A percentile compares a stretch with the other conserved stretches of the same genome.
phyloP scores from a whole-genome alignment of 1,140 invertebrate genomes.

The Hycleus cichorii region DNA sequence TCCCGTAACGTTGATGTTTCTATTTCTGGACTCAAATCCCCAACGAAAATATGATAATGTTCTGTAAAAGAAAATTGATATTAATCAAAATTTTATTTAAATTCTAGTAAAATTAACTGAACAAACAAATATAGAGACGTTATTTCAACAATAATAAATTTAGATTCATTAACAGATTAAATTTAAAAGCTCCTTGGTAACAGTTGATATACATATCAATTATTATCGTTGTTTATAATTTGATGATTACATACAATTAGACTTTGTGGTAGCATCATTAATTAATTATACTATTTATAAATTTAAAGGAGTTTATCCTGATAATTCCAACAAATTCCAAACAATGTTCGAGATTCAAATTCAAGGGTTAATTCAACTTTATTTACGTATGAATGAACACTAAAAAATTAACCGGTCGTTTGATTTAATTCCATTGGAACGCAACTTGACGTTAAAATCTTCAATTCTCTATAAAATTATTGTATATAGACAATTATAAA shows the following conservation, averaged over 20 bases:
- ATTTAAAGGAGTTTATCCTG: not conserved
- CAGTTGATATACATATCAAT: conserved; percentile 2
- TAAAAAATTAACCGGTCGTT: too few species aligned
- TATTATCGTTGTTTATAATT: conserved; percentile 3
- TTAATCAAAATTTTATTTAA: not conserved
- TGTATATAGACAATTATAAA: too few species aligned
- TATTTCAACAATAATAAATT: too few species aligned
- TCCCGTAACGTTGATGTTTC: conserved; percentile 95
- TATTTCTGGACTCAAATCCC: conserved; percentile 97
- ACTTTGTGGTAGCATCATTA: conserved; percentile 3
- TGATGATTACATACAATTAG: conserved; percentile 1
- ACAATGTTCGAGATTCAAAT: too few species aligned
- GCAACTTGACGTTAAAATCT: too few species aligned
- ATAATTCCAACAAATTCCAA: too few species aligned
- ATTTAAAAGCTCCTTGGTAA: not conserved
- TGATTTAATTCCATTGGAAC: too few species aligned
- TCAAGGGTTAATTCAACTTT: too few species aligned
- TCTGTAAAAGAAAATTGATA: conserved; percentile 48
- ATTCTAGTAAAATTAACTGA: too few species aligned
- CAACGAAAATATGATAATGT: conserved; percentile 99
- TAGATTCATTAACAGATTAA: not conserved
- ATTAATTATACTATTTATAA: conserved; percentile 14
- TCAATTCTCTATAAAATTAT: too few species aligned
- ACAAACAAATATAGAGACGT: too few species aligned
- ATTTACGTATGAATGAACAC: too few species aligned